Conservation (phyloP, 2,113 vertebrate species). For the Ptilonorhynchus violaceus region DNA sequence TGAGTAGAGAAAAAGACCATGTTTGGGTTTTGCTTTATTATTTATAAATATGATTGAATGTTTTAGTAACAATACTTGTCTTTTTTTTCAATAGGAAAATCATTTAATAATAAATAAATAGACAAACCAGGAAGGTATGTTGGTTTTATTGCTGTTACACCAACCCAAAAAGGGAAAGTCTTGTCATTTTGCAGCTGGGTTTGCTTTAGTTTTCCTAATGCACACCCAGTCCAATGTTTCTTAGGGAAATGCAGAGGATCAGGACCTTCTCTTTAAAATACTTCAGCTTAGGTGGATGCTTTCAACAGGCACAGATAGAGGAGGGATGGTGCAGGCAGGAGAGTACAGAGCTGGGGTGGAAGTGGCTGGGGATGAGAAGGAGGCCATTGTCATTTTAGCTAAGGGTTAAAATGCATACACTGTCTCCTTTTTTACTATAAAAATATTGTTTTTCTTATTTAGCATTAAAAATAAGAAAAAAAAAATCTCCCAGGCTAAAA, state of each 20-base stretch:
- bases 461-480: background rate
- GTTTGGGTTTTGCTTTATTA: background rate
- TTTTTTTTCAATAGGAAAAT: background rate
- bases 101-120: background rate
- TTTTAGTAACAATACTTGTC: background rate
- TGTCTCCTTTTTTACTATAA: background rate
- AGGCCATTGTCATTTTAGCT: background rate
- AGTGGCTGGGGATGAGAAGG: background rate
- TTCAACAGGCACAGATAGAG: background rate
- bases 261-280: background rate
- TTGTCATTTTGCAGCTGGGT: background rate
- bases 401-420: background rate
- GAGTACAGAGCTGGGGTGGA: background rate
- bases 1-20: background rate
- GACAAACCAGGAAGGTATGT: accelerated
- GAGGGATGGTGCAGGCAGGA: background rate
- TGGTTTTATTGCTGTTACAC: background rate
- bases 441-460: background rate
- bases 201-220: background rate
- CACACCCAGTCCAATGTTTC: background rate
- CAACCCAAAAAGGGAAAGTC: background rate
- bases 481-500: background rate
- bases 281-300: background rate
- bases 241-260: background rate
- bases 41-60: background rate